Evolutionary conservation across 2,113 vertebrate species (phyloP), one percentile per base, ranked within the genome.

Genomic region (Parus major): DNA sequence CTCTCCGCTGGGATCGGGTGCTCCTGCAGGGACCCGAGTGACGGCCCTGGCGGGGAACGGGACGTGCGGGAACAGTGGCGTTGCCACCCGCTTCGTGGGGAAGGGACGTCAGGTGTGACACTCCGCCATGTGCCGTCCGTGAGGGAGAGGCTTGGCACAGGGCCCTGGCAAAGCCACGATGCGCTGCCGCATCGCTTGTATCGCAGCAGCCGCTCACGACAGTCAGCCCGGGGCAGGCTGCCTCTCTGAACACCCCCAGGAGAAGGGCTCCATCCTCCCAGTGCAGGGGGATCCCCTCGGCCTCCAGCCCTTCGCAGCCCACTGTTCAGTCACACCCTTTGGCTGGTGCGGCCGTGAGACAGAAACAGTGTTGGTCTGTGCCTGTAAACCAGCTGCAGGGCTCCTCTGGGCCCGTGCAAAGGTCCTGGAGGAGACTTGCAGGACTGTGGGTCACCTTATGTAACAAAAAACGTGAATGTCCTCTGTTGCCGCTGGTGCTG

Each of bases 1-100:
- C 1, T 3, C 0, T 2, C 0, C 3, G 16, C 9, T 1, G 0
- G 2, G 42, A 1, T 6, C 2, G 3, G 39, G 5, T 10, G 28
- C 11, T 79, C 4, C 3, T 35, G 61, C 36, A 10, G 25, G 5
- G 31, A 6, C 3, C 29, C 20, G 35, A 35, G 21, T 2, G 24
- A 12, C 2, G 8, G 24, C 31, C 25, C 35, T 21, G 61, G 31
- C 4, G 21, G 11, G 25, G 31, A 47, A 3, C 2, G 2, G 23
- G 46, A 33, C 1, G 1, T 4, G 18, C 10, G 20, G 29, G 27
- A n/a, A 12, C 9, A 13, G 36, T 0, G 4, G 9, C 33, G 18
- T 27, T 10, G 69, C 3, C 3, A 0, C 20, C 22, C 0, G 12
- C 42, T 15, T 10, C 1, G 0, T 3, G 2, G 25, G 33, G 53